phyloP scores from a whole-genome alignment of 2,113 vertebrate species.

The Anarhynchus alexandrinus region DNA sequence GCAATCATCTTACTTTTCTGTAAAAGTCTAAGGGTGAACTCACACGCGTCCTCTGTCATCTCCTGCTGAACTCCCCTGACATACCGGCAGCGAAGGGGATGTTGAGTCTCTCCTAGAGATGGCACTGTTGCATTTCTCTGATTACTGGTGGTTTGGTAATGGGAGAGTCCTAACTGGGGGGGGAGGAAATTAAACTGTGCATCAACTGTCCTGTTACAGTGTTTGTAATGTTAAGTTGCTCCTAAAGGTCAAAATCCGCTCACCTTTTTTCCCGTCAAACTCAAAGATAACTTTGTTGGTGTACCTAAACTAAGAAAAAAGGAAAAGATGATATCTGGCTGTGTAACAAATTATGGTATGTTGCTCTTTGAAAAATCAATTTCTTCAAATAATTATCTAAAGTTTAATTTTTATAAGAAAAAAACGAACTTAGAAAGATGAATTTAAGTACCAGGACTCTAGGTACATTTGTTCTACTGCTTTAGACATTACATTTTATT shows the following conservation, averaged over 20 bases:
- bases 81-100: not conserved
- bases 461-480: not conserved
- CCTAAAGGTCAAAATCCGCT: not conserved
- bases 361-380: conserved; percentile 25
- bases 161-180: not conserved
- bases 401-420: not conserved
- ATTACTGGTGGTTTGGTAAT: not conserved
- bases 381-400: conserved; percentile 7
- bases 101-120: conserved; percentile 60
- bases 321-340: conserved; percentile 20
- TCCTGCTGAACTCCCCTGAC: not conserved
- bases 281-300: conserved; percentile 60
- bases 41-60: not conserved
- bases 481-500: not conserved
- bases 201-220: not conserved
- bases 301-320: conserved; percentile 27
- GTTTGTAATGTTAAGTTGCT: not conserved
- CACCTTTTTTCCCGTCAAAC: conserved; percentile 29
- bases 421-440: not conserved
- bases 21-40: not conserved
- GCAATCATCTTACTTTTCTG: not conserved
- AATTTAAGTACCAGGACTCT: not conserved
- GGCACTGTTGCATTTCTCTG: conserved; percentile 67
- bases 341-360: conserved; percentile 27
- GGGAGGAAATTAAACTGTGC: conserved; percentile 8